These are phyloP conservation scores for Hedychridium roseum DNA, from an alignment of 2,888 invertebrate genomes.

Conservation along the genomic window DNA sequence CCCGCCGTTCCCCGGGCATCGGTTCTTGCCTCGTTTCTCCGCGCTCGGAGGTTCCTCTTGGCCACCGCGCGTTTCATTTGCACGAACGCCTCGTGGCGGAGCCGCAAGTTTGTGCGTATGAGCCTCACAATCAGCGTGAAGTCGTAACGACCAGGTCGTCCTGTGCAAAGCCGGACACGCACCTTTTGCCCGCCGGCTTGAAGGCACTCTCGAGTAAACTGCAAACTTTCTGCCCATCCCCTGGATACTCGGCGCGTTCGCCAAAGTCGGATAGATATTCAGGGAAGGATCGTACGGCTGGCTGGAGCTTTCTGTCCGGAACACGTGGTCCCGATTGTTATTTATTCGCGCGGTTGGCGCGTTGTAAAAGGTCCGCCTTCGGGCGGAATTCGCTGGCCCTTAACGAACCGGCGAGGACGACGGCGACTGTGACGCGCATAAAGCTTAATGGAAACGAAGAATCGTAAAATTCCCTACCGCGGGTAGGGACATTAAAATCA, in stretches of 20 bases:
- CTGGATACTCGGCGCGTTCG: no score
- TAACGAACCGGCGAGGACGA: conserved; percentile 47
- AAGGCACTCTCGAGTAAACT: no score
- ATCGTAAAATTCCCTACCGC: conserved; percentile 47
- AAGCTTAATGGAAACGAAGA: conserved; percentile 51
- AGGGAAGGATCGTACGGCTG: no score
- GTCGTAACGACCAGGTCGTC: conserved; percentile 57
- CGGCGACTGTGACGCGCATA: conserved; percentile 39
- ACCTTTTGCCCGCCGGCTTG: conserved; percentile 48
- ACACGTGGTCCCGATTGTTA: no score
- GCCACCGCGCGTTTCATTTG: conserved; percentile 47
- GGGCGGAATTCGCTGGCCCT: conserved; percentile 32
- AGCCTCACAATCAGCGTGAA: conserved; percentile 61
- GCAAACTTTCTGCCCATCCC: no score
- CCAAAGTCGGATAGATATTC: no score
- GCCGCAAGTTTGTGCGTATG: conserved; percentile 46
- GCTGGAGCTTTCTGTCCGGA: no score
- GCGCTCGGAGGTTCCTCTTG: conserved; percentile 5
- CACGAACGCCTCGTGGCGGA: conserved; percentile 56
- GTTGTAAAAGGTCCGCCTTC: no score
- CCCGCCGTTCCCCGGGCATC: no score
- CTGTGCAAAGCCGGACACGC: conserved; percentile 43
- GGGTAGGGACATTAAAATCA: conserved; percentile 51
- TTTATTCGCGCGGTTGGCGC: no score
- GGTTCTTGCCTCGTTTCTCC: conserved; percentile 5